Base-by-base conservation (phyloP, 23 tunicate genomes). In the Ciona savignyi region DNA sequence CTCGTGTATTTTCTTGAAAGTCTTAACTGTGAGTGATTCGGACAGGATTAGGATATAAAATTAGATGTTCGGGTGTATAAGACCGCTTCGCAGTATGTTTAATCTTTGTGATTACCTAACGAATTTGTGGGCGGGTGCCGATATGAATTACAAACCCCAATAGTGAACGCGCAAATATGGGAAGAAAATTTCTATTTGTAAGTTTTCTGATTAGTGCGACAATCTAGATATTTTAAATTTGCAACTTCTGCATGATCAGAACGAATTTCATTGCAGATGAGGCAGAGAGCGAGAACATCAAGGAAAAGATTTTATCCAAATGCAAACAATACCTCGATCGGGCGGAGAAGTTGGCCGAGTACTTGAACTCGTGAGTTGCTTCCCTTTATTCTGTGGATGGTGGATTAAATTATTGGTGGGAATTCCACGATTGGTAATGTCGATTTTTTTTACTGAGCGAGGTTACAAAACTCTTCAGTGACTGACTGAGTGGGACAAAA, bases 301-400 rank as follows among this genome's bases (percentile, higher is more conserved):
- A 85, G 66, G 85, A 85, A 34, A 79, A 67, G 67, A 85, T 85
- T n/a, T 71, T 85, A 3, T 67, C 85, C 19, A 85, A 85, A 51
- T 85, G 92, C 51, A 85, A 85, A 63, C 92, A 79, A 32, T 85
- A 85, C 33, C 70, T 85, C 19, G 85, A 79, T 29, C 80, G 92
- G 0, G 92, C 92, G 1, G 92, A 85, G 66, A 79, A 85, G 34
- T 63, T 85, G 25, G 85, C 92, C 2, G 92, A 85, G 60, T 79
- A 78, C 66, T 63, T 85, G 31, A 70, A 78, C 62, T 30, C 70
- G 90, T 84, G 68, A 83, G 88, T 76, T 42, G 15, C 56, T 42
- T 42, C 56, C 11, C 15, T 6, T 42, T 15, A 42, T 42, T 9
- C 15, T 6, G 56, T 42, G 56, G 56, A 42, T 15, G n/a, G n/a